Percentiles rank a stretch among this genome's conserved stretches.
phyloP scores from a whole-genome alignment of 2,888 invertebrate genomes.

The Colostygia pectinataria region DNA sequence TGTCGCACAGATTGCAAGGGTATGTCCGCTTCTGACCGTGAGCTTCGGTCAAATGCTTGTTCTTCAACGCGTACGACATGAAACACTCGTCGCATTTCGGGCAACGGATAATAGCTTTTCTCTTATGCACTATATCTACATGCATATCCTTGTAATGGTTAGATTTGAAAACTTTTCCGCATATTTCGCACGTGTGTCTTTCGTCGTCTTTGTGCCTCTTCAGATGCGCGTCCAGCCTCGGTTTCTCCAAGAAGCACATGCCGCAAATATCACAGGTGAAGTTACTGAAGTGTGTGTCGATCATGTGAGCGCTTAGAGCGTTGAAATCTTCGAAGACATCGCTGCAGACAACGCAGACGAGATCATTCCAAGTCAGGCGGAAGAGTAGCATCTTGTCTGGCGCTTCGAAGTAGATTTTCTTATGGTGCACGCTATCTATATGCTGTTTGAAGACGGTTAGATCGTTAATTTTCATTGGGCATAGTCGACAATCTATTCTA shows the following conservation, averaged over 20 bases:
- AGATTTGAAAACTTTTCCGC: slow-evolving; percentile 74
- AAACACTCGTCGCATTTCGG: slow-evolving; percentile 74
- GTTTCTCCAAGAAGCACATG: slow-evolving; percentile 74
- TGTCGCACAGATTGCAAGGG: slow-evolving; percentile 73
- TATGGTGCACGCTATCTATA: slow-evolving; percentile 63
- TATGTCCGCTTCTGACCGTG: slow-evolving; percentile 72
- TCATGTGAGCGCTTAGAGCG: slow-evolving; percentile 70
- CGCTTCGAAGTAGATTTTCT: slow-evolving; percentile 73
- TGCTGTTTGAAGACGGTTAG: slow-evolving; percentile 66
- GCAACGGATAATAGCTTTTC: slow-evolving; percentile 70
- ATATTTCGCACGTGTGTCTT: slow-evolving; percentile 76
- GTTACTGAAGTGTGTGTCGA: slow-evolving; percentile 69
- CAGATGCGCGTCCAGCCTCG: slow-evolving; percentile 73
- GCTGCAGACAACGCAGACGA: slow-evolving; percentile 72
- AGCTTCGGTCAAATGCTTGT: slow-evolving; percentile 70
- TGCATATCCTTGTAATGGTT: slow-evolving; percentile 77
- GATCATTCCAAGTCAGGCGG: slow-evolving; percentile 68
- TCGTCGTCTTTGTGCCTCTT: slow-evolving; percentile 77
- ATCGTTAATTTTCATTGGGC: slow-evolving; percentile 63
- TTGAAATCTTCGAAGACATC: slow-evolving; percentile 74
- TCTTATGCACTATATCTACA: slow-evolving; percentile 72
- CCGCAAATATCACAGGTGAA: slow-evolving; percentile 73
- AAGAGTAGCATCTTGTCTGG: slow-evolving; percentile 70
- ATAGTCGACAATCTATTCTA: slow-evolving; percentile 67
- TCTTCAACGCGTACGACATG: slow-evolving; percentile 72